phyloP scores from a whole-genome alignment of 2,888 invertebrate genomes.

The Liodrosophila aerea region DNA sequence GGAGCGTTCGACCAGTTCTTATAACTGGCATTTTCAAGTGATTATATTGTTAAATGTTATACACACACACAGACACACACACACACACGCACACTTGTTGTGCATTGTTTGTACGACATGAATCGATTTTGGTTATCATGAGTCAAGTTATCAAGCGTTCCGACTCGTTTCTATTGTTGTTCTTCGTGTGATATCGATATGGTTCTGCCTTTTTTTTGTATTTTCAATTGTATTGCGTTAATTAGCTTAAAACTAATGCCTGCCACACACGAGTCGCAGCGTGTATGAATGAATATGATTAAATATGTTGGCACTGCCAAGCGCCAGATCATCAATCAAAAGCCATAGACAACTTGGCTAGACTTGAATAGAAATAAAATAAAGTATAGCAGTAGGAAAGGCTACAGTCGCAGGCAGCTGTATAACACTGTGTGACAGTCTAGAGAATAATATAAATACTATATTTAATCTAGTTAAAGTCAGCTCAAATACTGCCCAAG shows the following conservation, averaged over 20 bases:
- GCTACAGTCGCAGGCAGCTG: no score
- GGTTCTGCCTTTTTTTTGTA: no score
- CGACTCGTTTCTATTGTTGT: conserved; percentile 32
- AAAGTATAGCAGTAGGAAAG: not conserved
- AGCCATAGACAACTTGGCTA: conserved; percentile 30
- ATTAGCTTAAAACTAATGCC: conserved; percentile 48
- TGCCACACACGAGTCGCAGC: no score
- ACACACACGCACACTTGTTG: conserved; percentile 19
- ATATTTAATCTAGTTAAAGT: no score
- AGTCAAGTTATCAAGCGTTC: conserved; percentile 64
- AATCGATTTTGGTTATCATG: conserved; percentile 63
- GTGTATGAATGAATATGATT: not conserved
- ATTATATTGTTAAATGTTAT: conserved; percentile 51
- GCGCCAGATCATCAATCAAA: conserved; percentile 55
- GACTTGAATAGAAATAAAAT: conserved; percentile 3
- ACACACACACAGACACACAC: conserved; percentile 9
- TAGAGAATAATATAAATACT: no score
- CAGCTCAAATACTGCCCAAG: no score
- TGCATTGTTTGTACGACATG: conserved; percentile 52
- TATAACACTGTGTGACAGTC: no score
- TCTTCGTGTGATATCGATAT: conserved; percentile 46
- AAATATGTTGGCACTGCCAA: conserved; percentile 16
- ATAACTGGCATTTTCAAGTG: conserved; percentile 66
- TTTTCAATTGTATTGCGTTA: conserved; percentile 35
- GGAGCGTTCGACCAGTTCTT: conserved; percentile 39